phyloP scores from a whole-genome alignment of 64 coral and sea anemone genomes.

The Astreopora myriophthalma region DNA sequence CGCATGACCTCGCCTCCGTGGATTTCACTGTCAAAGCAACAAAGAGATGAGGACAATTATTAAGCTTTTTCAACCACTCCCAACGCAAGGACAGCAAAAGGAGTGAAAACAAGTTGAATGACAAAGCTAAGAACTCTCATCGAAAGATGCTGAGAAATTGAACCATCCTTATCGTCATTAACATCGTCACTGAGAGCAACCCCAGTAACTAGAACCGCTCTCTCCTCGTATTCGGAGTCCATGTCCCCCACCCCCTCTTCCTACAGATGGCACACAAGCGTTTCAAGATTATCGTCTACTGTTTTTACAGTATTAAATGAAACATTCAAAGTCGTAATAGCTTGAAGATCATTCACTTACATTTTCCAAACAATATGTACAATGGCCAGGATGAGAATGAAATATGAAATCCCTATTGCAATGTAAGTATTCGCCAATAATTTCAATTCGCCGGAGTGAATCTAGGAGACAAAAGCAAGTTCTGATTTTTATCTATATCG shows the following conservation, averaged over 20 bases:
- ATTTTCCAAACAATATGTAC: conserved; percentile 84
- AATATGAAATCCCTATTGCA: conserved; percentile 75
- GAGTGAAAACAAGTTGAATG: no score
- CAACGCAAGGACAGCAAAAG: no score
- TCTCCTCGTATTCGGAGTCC: no score
- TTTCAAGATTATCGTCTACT: background rate
- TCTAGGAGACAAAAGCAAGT: background rate
- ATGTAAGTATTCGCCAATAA: conserved; percentile 83
- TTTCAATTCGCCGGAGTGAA: conserved; percentile 13
- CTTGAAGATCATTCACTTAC: conserved; percentile 39
- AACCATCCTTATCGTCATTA: no score
- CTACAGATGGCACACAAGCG: no score
- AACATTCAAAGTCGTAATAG: no score
- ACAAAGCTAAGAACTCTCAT: no score
- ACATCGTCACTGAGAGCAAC: no score
- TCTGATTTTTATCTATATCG: background rate
- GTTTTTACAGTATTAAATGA: background rate
- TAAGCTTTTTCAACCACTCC: no score
- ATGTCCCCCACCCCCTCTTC: no score
- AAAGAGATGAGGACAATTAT: background rate
- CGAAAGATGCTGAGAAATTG: no score
- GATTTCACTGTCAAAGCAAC: conserved; percentile 26
- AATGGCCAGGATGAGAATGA: conserved; percentile 72
- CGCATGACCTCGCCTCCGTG: conserved; percentile 88
- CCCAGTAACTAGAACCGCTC: no score